Evolutionary conservation across 2,888 invertebrate species (phyloP).

Genomic region (Zygaena filipendulae): DNA sequence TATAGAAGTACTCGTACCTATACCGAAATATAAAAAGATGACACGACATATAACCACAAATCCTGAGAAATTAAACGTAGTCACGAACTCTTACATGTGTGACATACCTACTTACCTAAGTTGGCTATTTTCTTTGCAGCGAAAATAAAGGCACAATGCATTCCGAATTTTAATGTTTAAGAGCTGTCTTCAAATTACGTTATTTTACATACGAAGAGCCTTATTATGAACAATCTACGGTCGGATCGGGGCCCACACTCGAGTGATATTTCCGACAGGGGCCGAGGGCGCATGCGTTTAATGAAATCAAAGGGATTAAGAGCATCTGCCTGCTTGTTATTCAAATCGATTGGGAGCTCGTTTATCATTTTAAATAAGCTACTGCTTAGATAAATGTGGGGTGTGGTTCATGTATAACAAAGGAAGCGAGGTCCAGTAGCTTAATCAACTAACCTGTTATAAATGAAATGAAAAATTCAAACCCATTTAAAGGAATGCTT

Average conservation of each 20-base stretch:
- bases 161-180: conserved; percentile 22
- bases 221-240: conserved; percentile 45
- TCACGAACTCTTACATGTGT: too few relatives aligned
- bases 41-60: conserved; percentile 27
- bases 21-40: conserved; percentile 14
- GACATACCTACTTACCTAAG: too few relatives aligned
- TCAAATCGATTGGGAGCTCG: conserved; percentile 67
- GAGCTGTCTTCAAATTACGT: conserved; percentile 26
- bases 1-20: too few relatives aligned
- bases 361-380: conserved; percentile 68
- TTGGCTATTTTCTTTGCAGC: conserved; percentile 19
- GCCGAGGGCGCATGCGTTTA: conserved; percentile 64
- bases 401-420: conserved; percentile 61
- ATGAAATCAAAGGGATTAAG: conserved; percentile 69
- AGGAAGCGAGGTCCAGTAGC: conserved; percentile 48
- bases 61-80: conserved; percentile 28
- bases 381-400: conserved; percentile 63
- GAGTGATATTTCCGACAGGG: conserved; percentile 67
- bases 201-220: conserved; percentile 28
- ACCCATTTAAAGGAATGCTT: conserved; percentile 20
- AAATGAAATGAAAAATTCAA: conserved; percentile 33
- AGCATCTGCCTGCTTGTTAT: conserved; percentile 69
- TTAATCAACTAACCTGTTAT: conserved; percentile 56
- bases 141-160: conserved; percentile 20
- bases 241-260: conserved; percentile 45